phyloP scores from a whole-genome alignment of 2,113 vertebrate genomes.

The Atrichornis clamosus region DNA sequence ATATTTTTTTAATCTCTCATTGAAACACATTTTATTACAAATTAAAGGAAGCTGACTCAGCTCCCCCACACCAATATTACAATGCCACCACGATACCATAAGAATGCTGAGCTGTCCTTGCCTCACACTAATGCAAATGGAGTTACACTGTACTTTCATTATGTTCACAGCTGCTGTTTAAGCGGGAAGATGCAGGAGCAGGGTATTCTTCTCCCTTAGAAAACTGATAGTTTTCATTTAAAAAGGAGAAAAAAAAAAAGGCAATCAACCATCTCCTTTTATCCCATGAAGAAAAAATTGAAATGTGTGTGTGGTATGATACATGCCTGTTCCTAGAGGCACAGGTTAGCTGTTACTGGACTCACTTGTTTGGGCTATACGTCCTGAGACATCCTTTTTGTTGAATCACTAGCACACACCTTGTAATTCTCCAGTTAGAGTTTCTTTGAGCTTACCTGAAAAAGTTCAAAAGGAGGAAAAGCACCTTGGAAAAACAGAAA shows the following conservation, averaged over 20 bases:
- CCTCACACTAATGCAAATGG: neutral
- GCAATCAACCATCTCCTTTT: neutral
- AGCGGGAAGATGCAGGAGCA: neutral
- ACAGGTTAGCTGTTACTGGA: neutral
- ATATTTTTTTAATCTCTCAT: neutral
- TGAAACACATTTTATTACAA: neutral
- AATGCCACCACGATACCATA: rapidly evolving
- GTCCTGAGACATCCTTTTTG: neutral
- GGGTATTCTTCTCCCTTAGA: neutral
- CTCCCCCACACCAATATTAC: neutral
- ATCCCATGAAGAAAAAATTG: neutral
- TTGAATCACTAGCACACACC: neutral
- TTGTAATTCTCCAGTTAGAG: neutral
- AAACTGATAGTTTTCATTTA: neutral
- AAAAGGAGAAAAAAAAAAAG: neutral
- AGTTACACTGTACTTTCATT: neutral
- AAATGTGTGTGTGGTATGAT: rapidly evolving
- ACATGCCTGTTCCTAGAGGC: neutral
- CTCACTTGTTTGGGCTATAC: neutral
- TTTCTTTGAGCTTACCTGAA: neutral
- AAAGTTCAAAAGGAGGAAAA: neutral
- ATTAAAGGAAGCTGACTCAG: neutral
- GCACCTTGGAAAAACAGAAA: neutral
- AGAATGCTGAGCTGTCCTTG: neutral
- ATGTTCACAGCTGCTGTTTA: neutral